Evolutionary conservation across 2,888 invertebrate species (phyloP).

Genomic region (Physocephala rufipes): DNA sequence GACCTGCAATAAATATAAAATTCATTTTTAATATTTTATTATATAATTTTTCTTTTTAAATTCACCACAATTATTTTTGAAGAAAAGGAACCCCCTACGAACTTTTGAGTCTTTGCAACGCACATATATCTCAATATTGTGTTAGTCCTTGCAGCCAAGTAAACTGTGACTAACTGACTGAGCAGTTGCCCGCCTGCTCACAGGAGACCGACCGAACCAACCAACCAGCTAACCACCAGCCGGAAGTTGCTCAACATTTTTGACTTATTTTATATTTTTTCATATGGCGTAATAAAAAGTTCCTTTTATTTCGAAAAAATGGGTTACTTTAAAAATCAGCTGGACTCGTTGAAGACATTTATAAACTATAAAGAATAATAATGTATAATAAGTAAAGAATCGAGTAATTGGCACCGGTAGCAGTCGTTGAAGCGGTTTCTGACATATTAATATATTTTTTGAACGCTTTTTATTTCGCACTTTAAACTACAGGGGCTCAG

Average conservation of each 20-base stretch:
- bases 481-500: not conserved
- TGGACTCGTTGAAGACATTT: not conserved
- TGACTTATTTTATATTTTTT: constrained; percentile 32
- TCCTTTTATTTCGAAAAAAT: not conserved
- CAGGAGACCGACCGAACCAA: not conserved
- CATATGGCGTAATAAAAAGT: not conserved
- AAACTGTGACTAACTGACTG: not conserved
- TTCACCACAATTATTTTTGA: not conserved
- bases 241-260: constrained; percentile 36
- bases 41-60: too few species aligned
- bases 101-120: too few species aligned
- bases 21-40: not conserved
- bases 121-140: too few species aligned
- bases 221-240: too few species aligned
- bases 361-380: not conserved
- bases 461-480: not conserved
- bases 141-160: too few species aligned
- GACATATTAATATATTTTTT: constrained; percentile 3
- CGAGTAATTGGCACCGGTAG: not conserved
- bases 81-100: too few species aligned
- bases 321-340: constrained; percentile 1
- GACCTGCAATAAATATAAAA: not conserved
- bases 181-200: not conserved
- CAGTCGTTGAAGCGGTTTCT: too few species aligned
- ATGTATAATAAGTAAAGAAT: not conserved